Evolutionary conservation across 2,113 vertebrate genomes (phyloP), one percentile per base, ranked within the genome.

Genomic region (Danio rerio): DNA sequence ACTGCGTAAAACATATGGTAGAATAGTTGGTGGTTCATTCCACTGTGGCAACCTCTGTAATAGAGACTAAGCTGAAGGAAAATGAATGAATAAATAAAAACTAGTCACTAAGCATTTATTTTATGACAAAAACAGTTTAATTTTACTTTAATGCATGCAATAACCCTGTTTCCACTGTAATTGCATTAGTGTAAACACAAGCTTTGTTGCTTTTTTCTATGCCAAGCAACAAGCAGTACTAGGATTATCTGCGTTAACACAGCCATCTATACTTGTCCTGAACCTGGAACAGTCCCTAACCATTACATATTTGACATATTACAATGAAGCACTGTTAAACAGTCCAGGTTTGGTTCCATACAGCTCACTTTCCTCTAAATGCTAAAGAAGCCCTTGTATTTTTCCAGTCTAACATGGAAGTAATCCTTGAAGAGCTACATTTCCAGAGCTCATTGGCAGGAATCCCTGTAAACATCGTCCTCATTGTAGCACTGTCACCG

Each of bases 401-500:
- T 50, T n/a, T 18, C 50, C 58, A 63, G n/a, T 9, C 72, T 58
- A 47, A 75, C 72, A 13, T 75, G 53, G 45, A 63, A 52, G 45
- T 63, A 78, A 63, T 63, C 20, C 5, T 13, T 63, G 50, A 78
- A 58, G 50, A 63, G 59, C 43, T 77, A 53, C 6, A 31, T 55
- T 72, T 52, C 73, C 52, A 61, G 49, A 66, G 31, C 80, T 65
- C 16, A 45, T 49, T 63, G 68, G 61, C 72, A 68, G 43, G 71
- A n/a, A 72, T 49, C 42, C n/a, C 56, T 58, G n/a, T 71, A 79
- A 58, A 58, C 59, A 71, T 77, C 59, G 40, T 6, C 47, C 66
- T 69, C 76, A 61, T 56, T 69, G 70, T 74, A 56, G 49, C 52
- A 18, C 47, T 79, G 69, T 80, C 61, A 81, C 70, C 55, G 65